Base-by-base conservation (phyloP, 2,797 vertebrate genomes). In the Coranthus polyacanthus region DNA sequence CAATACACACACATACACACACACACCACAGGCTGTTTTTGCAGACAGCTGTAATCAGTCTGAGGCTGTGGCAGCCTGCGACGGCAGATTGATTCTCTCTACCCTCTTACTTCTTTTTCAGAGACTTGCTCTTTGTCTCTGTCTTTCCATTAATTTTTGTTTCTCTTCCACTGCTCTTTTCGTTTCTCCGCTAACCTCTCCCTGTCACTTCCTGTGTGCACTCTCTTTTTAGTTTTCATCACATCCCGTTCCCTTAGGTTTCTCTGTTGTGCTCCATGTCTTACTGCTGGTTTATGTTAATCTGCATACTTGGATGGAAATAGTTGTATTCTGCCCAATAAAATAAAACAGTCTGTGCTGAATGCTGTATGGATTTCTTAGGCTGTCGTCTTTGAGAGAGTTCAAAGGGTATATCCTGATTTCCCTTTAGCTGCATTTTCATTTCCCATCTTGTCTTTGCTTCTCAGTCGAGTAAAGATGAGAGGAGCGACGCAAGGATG, bases 11-110 rank as follows among this genome's bases (percentile, higher is more conserved):
- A 56, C 32, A 32, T 34, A 22, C 60, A 43, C 60, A 54, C 67
- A 32, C 60, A 26, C 53, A 65, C 26, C 57, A 53, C 53, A 52
- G 64, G 47, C 68, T 69, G 71, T 76, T 82, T 36, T 75, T 78
- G 82, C 62, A 81, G 79, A 72, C 63, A 80, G 69, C 72, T 82
- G 74, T 73, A 82, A 88, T 88, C 84, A 86, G 75, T 82, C 79
- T 70, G 55, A 12, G 22, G 47, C 55, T 29, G 60, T 68, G 63
- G 47, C n/a, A n/a, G n/a, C n/a, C n/a, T n/a, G n/a, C n/a, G n/a
- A n/a, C n/a, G n/a, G n/a, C 49, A 74, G 76, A 87, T 82, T 87
- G 85, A 84, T 86, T 79, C 70, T 59, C 56, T 70, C 52, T 38
- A 49, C 52, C 53, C 29, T 58, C 45, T 68, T 49, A 26, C 66